Evolutionary conservation across 1,140 invertebrate genomes (phyloP), one percentile per base, ranked within the genome.

Genomic region (Drosophila burlai): DNA sequence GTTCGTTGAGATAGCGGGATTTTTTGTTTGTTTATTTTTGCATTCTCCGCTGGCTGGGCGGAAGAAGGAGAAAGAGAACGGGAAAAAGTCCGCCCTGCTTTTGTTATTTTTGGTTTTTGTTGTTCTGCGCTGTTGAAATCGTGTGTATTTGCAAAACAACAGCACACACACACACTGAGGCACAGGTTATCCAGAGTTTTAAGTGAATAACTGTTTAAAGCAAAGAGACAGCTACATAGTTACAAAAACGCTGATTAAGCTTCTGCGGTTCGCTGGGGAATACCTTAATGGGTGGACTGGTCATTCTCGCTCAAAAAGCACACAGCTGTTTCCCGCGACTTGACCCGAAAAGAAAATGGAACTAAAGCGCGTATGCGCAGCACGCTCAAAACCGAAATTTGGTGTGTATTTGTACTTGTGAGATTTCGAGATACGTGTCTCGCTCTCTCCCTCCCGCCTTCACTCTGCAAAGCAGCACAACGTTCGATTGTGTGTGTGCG

Each of bases 221-320:
- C 82, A 2, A 46, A 80, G 69, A 66, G n/a, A 64, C 46, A 76
- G 68, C 31, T 57, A 24, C 24, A 24, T 24, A 81, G 52, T 52
- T 52, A 67, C 34, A 78, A 74, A 81, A 79, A 45, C 80, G 84
- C 84, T 89, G 85, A 90, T 42, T 78, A 60, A 50, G 72, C 64
- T 62, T 67, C 52, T 62, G 68, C 59, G 71, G 55, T 60, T 71
- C 63, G 83, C 69, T 66, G 85, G 83, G 84, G 85, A 89, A 89
- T 84, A 89, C 84, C 85, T 90, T 76, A 61, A 55, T 55, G 59
- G 43, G 66, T 16, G 73, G 64, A 89, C 80, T 89, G 77, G 54
- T 87, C 83, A 87, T 75, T 52, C 49, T 45, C 13, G 29, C 13
- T 26, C 47, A n/a, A 43, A 26, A 34, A 42, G 31, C 13, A 57